Percentiles rank a stretch among this genome's conserved stretches.
phyloP scores from a whole-genome alignment of 1,140 invertebrate species.

The Neoseiulus cucumeris region DNA sequence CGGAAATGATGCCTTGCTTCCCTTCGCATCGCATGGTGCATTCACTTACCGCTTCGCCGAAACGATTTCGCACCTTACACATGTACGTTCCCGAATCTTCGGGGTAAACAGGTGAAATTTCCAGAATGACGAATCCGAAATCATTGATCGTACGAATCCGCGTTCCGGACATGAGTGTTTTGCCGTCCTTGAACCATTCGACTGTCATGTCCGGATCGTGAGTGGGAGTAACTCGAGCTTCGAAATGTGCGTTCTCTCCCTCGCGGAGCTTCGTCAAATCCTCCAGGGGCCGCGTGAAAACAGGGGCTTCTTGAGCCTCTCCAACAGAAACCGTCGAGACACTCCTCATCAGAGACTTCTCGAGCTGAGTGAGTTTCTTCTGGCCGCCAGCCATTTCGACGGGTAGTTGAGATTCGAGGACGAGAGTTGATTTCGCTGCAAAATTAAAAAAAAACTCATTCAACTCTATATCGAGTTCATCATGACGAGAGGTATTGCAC shows the following conservation, averaged over 20 bases:
- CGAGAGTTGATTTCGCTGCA: slow-evolving; percentile 60
- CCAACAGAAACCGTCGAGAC: neutral
- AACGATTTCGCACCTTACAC: slow-evolving; percentile 53
- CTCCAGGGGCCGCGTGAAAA: slow-evolving; percentile 71
- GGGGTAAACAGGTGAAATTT: slow-evolving; percentile 82
- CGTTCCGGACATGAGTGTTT: slow-evolving; percentile 45
- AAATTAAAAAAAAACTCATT: no score
- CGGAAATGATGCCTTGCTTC: slow-evolving; percentile 71
- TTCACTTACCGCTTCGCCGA: slow-evolving; percentile 79
- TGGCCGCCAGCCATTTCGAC: slow-evolving; percentile 77
- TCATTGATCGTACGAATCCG: slow-evolving; percentile 81
- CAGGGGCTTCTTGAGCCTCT: slow-evolving; percentile 41
- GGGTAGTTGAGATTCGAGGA: slow-evolving; percentile 82
- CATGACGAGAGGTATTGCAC: no score
- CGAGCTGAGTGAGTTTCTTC: slow-evolving; percentile 74
- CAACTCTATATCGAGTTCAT: no score
- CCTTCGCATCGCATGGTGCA: slow-evolving; percentile 61
- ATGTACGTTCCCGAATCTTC: slow-evolving; percentile 84
- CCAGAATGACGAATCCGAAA: slow-evolving; percentile 63
- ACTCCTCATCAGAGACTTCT: slow-evolving; percentile 31
- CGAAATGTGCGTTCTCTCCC: slow-evolving; percentile 72
- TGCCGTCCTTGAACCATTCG: slow-evolving; percentile 30
- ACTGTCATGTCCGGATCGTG: slow-evolving; percentile 83
- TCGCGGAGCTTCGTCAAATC: slow-evolving; percentile 37
- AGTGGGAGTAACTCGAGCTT: slow-evolving; percentile 70